These are phyloP conservation scores for Solenopsis invicta DNA, from an alignment of 1,140 invertebrate species.

Conservation along the genomic window DNA sequence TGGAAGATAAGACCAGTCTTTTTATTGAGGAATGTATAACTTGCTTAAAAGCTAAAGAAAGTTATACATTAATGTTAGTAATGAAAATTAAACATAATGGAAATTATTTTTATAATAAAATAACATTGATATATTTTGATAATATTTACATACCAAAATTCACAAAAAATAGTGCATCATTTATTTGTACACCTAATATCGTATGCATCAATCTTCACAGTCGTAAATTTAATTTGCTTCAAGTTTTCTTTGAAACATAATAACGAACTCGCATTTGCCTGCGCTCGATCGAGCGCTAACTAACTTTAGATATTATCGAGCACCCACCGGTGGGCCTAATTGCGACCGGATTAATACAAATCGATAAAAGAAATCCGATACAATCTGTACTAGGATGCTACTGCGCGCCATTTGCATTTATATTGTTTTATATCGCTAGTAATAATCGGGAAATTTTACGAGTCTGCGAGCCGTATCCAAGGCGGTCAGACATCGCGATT, in stretches of 20 bases:
- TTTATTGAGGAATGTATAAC: no score
- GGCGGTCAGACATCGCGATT: background rate
- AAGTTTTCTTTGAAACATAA: slow-evolving; percentile 36
- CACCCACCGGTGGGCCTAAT: slow-evolving; percentile 22
- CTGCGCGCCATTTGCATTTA: slow-evolving; percentile 46
- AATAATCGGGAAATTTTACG: slow-evolving; percentile 49
- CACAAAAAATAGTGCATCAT: no score
- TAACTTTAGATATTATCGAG: slow-evolving; percentile 48
- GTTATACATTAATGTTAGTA: no score
- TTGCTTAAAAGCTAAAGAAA: no score
- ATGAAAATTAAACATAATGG: no score
- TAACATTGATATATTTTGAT: no score
- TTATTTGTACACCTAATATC: background rate
- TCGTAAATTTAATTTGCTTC: slow-evolving; percentile 49
- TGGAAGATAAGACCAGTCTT: no score
- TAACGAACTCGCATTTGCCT: slow-evolving; percentile 30
- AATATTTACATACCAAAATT: no score
- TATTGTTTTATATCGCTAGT: slow-evolving; percentile 55
- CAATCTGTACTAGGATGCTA: slow-evolving; percentile 24
- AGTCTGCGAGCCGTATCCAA: slow-evolving; percentile 12
- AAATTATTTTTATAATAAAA: no score
- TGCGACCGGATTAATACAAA: slow-evolving; percentile 41
- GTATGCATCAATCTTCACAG: slow-evolving; percentile 17
- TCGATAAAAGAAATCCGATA: slow-evolving; percentile 45
- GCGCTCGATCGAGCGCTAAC: slow-evolving; percentile 20